Evolutionary conservation across 2,797 vertebrate species (phyloP).

Genomic region (Neosilurus mollespiculum): DNA sequence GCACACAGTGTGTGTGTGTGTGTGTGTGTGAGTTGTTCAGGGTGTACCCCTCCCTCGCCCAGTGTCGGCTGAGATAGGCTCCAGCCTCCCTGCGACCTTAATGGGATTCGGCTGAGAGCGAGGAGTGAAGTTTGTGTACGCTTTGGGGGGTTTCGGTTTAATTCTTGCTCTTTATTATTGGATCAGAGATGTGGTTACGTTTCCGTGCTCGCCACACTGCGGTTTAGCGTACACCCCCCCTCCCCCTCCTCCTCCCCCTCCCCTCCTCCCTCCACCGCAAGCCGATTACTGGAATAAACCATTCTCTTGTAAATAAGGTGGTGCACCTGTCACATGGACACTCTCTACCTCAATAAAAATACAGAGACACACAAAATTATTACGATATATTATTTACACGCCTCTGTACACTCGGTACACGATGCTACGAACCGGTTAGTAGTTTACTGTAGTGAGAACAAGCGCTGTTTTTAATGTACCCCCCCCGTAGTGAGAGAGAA

Average conservation of each 20-base stretch:
- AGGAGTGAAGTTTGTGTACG: too few relatives aligned
- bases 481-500: conserved; percentile 62
- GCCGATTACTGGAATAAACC: conserved; percentile 76
- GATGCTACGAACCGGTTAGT: too few relatives aligned
- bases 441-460: conserved; percentile 17
- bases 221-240: conserved; percentile 59
- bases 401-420: neutral
- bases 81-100: too few relatives aligned
- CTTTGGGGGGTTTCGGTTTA: too few relatives aligned
- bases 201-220: conserved; percentile 65
- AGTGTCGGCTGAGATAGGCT: too few relatives aligned
- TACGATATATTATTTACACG: too few relatives aligned
- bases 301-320: conserved; percentile 67
- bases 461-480: conserved; percentile 51
- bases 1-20: too few relatives aligned
- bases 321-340: conserved; percentile 71
- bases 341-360: conserved; percentile 16
- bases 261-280: conserved; percentile 51
- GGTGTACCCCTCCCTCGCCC: too few relatives aligned
- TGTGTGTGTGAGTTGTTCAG: too few relatives aligned
- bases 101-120: too few relatives aligned
- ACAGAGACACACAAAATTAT: neutral
- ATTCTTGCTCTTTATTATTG: neutral
- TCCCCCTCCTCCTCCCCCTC: conserved; percentile 56
- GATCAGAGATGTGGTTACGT: conserved; percentile 54